phyloP scores from a whole-genome alignment of 2,113 vertebrate species.

The Typhlomys cinereus region DNA sequence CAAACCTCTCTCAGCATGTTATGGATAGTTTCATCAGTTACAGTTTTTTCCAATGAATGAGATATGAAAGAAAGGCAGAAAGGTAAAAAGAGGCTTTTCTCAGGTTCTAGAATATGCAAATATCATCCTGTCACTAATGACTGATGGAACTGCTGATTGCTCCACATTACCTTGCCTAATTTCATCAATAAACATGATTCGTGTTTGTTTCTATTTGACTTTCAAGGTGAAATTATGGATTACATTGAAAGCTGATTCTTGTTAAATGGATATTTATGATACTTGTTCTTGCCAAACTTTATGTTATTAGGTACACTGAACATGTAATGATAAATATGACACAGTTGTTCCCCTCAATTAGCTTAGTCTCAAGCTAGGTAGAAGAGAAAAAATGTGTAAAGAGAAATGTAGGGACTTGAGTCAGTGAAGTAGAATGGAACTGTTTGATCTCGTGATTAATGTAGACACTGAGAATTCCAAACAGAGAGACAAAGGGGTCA shows the following conservation, averaged over 20 bases:
- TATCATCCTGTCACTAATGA: slow-evolving; percentile 22
- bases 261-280: slow-evolving; percentile 54
- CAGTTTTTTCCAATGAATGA: slow-evolving; percentile 53
- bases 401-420: background rate
- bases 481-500: background rate
- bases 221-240: slow-evolving; percentile 59
- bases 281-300: slow-evolving; percentile 19
- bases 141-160: slow-evolving; percentile 43
- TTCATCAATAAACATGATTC: slow-evolving; percentile 59
- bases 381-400: slow-evolving; percentile 31
- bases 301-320: slow-evolving; percentile 34
- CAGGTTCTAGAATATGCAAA: slow-evolving; percentile 37
- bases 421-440: background rate
- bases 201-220: slow-evolving; percentile 60
- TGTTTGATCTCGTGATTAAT: background rate
- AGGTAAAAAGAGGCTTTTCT: slow-evolving; percentile 54
- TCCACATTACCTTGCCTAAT: slow-evolving; percentile 50
- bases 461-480: slow-evolving; percentile 10
- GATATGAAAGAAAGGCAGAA: background rate
- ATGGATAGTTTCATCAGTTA: background rate
- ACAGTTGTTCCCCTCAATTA: slow-evolving; percentile 8
- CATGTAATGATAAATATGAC: slow-evolving; percentile 46
- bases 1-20: background rate
- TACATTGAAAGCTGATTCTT: slow-evolving; percentile 50
- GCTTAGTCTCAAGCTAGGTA: slow-evolving; percentile 32